Base-by-base conservation (phyloP, 2,888 invertebrate genomes). In the Temnothorax unifasciatus region DNA sequence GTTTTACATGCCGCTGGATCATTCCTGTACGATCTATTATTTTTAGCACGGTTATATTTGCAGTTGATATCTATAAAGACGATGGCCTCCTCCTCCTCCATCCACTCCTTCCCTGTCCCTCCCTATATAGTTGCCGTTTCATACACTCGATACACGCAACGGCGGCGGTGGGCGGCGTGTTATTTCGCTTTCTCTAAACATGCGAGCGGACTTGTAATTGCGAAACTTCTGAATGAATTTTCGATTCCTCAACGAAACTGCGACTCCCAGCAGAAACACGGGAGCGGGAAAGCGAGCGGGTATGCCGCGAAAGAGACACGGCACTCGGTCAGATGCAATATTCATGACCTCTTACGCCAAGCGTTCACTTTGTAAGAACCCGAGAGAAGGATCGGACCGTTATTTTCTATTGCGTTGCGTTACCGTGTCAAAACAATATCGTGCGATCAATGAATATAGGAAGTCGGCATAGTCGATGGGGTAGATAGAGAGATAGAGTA, bases 151-250 rank as follows among this genome's bases (percentile, higher is more conserved):
- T 54, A 44, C 57, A 41, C 44, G n/a, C 69, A 41, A 59, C 50
- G 52, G 52, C 50, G 52, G 52, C 59, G 81, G 86, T 83, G 84
- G 87, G 77, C 50, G 74, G 85, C 66, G 82, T 83, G 82, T 84
- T 86, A 87, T 81, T 77, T 81, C 87, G 89, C 88, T 89, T 88
- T 88, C 89, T 88, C 90, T 83, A 81, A 85, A 87, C 88, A 85
- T 86, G 87, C 88, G 82, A 89, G 83, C 84, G 61, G 83, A 77
- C 71, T 69, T 82, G 84, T 84, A 88, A 90, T 90, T 90, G 86
- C 88, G 83, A 90, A 90, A 90, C 85, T 88, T 90, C 85, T 90
- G 86, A 90, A 90, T 90, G 90, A 88, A 90, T 89, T 85, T 85
- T 85, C 87, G 87, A 88, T 86, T 86, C 89, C 86, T 79, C 81